Evolutionary conservation across 2,797 vertebrate genomes (phyloP).

Genomic region (Philypnodon macrostomus): DNA sequence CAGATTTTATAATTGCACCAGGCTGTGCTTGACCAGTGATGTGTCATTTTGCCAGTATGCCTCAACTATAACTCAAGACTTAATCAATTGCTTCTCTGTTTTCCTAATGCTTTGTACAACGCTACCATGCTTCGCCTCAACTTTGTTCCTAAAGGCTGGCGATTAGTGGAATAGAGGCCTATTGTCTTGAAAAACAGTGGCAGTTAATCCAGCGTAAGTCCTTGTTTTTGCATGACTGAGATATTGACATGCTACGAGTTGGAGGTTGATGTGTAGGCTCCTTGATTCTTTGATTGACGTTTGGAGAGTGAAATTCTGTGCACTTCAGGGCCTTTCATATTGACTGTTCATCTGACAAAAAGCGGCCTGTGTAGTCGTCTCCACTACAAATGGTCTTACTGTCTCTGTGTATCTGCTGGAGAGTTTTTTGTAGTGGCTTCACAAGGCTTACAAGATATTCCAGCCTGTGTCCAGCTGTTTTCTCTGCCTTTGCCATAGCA

Average conservation of each 20-base stretch:
- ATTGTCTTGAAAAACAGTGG: constrained; percentile 54
- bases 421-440: constrained; percentile 40
- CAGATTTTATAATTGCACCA: constrained; percentile 14
- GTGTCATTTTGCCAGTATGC: constrained; percentile 44
- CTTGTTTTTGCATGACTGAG: constrained; percentile 19
- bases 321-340: constrained; percentile 49
- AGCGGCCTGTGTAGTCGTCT: constrained; percentile 42
- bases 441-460: constrained; percentile 31
- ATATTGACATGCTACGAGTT: constrained; percentile 52
- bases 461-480: constrained; percentile 41
- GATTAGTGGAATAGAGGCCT: constrained; percentile 52
- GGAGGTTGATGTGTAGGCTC: constrained; percentile 40
- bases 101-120: constrained; percentile 48
- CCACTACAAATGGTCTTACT: constrained; percentile 9
- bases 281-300: constrained; percentile 58
- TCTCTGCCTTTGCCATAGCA: constrained; percentile 33
- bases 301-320: constrained; percentile 46
- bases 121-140: constrained; percentile 27
- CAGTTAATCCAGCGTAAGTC: constrained; percentile 56
- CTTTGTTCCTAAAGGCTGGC: constrained; percentile 47
- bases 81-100: constrained; percentile 56
- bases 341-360: constrained; percentile 57
- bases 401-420: constrained; percentile 33
- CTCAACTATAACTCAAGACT: constrained; percentile 44
- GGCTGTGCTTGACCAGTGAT: constrained; percentile 52